These are phyloP conservation scores for Stegana nigrithorax DNA, from an alignment of 2,888 invertebrate genomes.

Conservation along the genomic window DNA sequence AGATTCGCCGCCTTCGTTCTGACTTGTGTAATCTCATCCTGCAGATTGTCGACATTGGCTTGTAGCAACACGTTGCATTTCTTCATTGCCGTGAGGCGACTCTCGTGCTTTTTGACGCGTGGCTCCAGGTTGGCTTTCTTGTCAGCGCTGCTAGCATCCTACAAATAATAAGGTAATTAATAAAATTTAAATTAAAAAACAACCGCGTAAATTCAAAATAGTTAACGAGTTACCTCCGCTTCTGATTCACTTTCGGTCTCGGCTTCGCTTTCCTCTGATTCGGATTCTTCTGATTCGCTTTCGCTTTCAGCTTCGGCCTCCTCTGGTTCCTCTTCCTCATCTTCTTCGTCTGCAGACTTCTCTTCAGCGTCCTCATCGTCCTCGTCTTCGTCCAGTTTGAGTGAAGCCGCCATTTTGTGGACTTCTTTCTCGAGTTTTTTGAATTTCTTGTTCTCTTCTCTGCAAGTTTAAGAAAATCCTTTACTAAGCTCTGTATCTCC, in stretches of 20 bases:
- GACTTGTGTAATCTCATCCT: conserved; percentile 86
- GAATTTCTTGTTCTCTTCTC: conserved; percentile 85
- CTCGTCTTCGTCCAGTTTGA: conserved; percentile 83
- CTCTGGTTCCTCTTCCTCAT: conserved; percentile 61
- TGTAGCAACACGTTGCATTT: conserved; percentile 89
- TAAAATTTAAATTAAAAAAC: conserved; percentile 4
- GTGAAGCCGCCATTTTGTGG: conserved; percentile 89
- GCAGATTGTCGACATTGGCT: conserved; percentile 87
- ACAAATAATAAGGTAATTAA: conserved; percentile 37
- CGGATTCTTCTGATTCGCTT: conserved; percentile 76
- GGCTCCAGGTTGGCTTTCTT: conserved; percentile 76
- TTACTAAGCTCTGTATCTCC: background rate
- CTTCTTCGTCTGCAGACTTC: conserved; percentile 64
- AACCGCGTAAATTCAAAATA: background rate
- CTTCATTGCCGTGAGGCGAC: conserved; percentile 81
- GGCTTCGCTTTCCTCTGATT: conserved; percentile 73
- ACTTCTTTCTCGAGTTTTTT: conserved; percentile 87
- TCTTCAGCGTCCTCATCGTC: conserved; percentile 71
- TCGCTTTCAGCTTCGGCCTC: conserved; percentile 78
- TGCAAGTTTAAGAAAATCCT: conserved; percentile 44
- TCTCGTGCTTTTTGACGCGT: conserved; percentile 81
- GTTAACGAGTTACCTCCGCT: conserved; percentile 44
- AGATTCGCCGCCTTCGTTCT: conserved; percentile 81
- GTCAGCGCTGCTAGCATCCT: conserved; percentile 77
- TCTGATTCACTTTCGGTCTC: conserved; percentile 68